Conservation (phyloP, 2,113 vertebrate genomes). For the Cavia porcellus region DNA sequence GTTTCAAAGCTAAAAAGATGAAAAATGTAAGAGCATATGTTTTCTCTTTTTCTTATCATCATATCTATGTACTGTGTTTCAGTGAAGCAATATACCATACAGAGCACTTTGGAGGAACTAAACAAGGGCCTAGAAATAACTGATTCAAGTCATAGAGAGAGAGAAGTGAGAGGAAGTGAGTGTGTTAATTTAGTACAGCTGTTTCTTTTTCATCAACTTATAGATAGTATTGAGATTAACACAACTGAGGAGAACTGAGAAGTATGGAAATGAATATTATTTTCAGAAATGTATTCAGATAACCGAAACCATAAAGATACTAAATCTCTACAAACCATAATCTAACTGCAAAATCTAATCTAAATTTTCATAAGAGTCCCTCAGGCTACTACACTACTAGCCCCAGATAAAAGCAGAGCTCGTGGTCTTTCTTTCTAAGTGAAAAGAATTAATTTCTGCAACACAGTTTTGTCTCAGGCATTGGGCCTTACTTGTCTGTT, state of each 20-base stretch:
- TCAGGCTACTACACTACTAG: background rate
- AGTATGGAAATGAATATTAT: background rate
- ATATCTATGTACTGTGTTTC: background rate
- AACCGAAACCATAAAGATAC: background rate
- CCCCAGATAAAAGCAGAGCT: background rate
- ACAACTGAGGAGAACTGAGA: background rate
- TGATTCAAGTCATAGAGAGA: background rate
- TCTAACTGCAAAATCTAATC: background rate
- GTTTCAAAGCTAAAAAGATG: background rate
- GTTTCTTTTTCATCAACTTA: background rate
- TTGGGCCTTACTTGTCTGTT: background rate
- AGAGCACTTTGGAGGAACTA: background rate
- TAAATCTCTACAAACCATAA: background rate
- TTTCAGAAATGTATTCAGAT: constrained; percentile 15
- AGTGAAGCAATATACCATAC: background rate
- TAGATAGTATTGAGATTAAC: constrained; percentile 2
- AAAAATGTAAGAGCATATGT: background rate
- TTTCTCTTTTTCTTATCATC: background rate
- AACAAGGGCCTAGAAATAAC: background rate
- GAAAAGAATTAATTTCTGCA: background rate
- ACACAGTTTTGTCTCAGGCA: fast-evolving
- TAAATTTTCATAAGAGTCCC: background rate
- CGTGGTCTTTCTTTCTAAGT: background rate
- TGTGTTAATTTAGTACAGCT: background rate
- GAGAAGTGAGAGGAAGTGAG: background rate